phyloP scores from a whole-genome alignment of 1,140 invertebrate genomes.

The Leucophenga varia region DNA sequence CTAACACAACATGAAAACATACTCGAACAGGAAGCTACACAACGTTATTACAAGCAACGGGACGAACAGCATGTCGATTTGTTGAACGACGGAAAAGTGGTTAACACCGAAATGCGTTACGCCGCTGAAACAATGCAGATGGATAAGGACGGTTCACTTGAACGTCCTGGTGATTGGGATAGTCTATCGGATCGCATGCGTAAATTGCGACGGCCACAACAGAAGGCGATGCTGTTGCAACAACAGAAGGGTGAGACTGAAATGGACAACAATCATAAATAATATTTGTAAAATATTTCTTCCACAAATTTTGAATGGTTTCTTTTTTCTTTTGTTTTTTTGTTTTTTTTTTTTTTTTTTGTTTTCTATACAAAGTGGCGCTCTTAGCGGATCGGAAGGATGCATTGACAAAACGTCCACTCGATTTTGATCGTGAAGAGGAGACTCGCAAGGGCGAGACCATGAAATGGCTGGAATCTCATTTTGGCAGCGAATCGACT shows the following conservation, averaged over 20 bases:
- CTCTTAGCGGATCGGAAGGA: constrained; percentile 70
- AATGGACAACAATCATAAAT: neutral
- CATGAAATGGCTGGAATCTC: constrained; percentile 84
- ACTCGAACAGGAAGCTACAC: constrained; percentile 36
- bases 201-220: constrained; percentile 63
- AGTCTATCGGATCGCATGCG: constrained; percentile 72
- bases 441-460: constrained; percentile 86
- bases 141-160: constrained; percentile 66
- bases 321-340: too few species aligned
- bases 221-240: constrained; percentile 53
- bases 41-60: constrained; percentile 58
- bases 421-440: constrained; percentile 84
- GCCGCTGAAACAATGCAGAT: constrained; percentile 74
- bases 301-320: neutral
- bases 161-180: constrained; percentile 71
- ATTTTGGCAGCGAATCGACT: constrained; percentile 83
- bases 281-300: neutral
- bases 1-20: neutral
- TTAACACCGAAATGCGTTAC: constrained; percentile 75
- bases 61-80: constrained; percentile 77
- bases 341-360: neutral
- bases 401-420: constrained; percentile 73
- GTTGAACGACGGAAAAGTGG: constrained; percentile 70
- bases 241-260: constrained; percentile 47
- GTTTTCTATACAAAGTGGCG: constrained; percentile 36